phyloP scores from a whole-genome alignment of 2,113 vertebrate genomes.

The Paramormyrops kingsleyae region DNA sequence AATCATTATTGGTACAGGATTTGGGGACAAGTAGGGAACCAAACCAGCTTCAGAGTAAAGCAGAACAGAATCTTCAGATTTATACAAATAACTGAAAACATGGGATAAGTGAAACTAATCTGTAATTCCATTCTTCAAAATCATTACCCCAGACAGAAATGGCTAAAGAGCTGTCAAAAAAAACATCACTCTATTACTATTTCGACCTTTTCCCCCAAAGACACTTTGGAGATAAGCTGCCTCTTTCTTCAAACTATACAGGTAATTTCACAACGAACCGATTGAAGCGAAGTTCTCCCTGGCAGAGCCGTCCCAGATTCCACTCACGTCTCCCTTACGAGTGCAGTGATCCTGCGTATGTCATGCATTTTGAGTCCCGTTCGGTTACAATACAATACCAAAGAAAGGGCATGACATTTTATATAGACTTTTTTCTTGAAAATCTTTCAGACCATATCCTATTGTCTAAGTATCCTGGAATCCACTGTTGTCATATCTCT shows the following conservation, averaged over 20 bases:
- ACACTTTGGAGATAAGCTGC: neutral
- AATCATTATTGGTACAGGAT: neutral
- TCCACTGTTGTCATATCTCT: neutral
- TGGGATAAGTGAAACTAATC: neutral
- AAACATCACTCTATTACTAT: neutral
- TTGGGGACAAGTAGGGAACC: neutral
- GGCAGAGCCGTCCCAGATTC: neutral
- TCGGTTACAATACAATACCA: neutral
- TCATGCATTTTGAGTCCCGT: neutral
- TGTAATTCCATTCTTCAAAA: neutral
- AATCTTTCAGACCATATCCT: neutral
- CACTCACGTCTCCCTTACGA: neutral
- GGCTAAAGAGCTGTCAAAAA: neutral
- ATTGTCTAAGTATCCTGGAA: neutral
- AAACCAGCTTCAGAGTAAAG: neutral
- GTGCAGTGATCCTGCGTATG: neutral
- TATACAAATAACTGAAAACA: neutral
- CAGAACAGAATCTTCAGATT: neutral
- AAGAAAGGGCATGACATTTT: neutral
- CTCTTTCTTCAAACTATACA: neutral
- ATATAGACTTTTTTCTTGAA: neutral
- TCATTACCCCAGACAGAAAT: neutral
- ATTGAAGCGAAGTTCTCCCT: neutral
- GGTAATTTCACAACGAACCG: neutral
- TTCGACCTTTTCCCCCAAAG: neutral